Percentiles rank a stretch among this genome's conserved stretches.
Conservation (phyloP, 2,113 vertebrate genomes). For the Calidris pygmaea region DNA sequence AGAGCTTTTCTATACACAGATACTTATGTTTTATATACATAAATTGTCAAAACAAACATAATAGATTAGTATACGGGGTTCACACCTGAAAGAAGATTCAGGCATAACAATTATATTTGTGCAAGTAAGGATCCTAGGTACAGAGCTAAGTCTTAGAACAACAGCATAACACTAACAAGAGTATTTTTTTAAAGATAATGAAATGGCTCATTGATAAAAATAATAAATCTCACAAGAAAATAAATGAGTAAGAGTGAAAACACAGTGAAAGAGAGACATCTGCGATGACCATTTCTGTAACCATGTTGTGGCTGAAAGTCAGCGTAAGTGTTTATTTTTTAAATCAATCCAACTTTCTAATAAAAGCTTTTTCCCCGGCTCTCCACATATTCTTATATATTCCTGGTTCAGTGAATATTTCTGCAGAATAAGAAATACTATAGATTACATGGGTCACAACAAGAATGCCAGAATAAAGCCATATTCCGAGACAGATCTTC, state of each 20-base stretch:
- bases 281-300: not conserved
- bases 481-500: not conserved
- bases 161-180: not conserved
- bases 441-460: slow-evolving; percentile 65
- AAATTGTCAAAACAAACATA: not conserved
- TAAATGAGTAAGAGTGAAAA: not conserved
- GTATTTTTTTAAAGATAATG: not conserved
- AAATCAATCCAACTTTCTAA: not conserved
- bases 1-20: not conserved
- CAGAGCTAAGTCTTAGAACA: not conserved
- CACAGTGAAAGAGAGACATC: not conserved
- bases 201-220: not conserved
- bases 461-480: slow-evolving; percentile 4
- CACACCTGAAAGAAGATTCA: not conserved
- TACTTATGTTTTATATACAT: not conserved
- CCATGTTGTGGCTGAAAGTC: not conserved
- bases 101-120: not conserved
- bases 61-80: not conserved
- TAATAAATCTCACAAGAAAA: not conserved
- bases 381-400: not conserved
- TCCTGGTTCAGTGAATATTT: slow-evolving; percentile 35
- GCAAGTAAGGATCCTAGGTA: not conserved
- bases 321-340: not conserved
- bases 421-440: slow-evolving; percentile 51
- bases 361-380: not conserved